These are phyloP conservation scores for Salticus scenicus DNA, from an alignment of 2,888 invertebrate genomes.

Conservation along the genomic window DNA sequence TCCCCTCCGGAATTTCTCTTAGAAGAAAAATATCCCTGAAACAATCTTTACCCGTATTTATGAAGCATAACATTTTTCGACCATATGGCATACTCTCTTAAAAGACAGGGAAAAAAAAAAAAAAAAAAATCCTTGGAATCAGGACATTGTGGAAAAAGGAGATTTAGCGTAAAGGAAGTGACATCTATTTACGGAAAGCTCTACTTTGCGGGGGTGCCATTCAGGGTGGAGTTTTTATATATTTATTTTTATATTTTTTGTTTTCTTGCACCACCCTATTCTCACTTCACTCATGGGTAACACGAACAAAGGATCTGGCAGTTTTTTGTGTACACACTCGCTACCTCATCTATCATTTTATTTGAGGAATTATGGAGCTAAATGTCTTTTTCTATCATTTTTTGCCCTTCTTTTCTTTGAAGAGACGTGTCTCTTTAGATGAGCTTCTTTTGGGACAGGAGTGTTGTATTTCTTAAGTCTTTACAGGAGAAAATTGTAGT, in stretches of 20 bases:
- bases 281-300: not conserved
- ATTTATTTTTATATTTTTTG: not conserved
- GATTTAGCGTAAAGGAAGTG: conserved; percentile 1
- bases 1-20: no score
- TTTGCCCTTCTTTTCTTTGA: no score
- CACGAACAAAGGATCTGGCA: not conserved
- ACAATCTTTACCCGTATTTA: no score
- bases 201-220: not conserved
- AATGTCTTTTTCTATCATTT: not conserved
- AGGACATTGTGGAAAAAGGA: not conserved
- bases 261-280: conserved; percentile 1
- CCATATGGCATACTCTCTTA: no score
- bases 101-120: no score
- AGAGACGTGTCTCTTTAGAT: no score
- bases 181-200: conserved; percentile 11
- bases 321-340: not conserved
- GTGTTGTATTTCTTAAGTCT: no score
- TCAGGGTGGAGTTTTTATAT: not conserved
- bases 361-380: not conserved
- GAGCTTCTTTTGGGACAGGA: no score
- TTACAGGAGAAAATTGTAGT: not conserved
- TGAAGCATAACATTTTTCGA: no score
- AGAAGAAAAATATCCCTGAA: no score
- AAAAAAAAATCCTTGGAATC: no score
- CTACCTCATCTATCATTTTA: not conserved